Conservation (phyloP, 2,113 vertebrate genomes). For the Cynopterus brachyotis region DNA sequence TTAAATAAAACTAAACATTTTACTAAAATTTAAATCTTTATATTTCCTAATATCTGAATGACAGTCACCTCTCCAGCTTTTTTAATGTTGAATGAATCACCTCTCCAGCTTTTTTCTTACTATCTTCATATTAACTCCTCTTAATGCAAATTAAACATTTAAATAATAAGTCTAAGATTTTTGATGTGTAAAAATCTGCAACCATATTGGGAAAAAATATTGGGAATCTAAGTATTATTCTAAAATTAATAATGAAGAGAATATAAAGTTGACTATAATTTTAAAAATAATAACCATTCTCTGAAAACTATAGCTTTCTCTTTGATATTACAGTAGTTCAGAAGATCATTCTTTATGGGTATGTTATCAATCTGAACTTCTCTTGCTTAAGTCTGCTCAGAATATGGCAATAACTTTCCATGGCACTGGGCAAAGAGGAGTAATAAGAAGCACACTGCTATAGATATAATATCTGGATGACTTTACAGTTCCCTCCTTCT, state of each 20-base stretch:
- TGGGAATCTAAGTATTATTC: background rate
- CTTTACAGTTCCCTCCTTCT: background rate
- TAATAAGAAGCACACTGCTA: background rate
- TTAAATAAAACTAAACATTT: background rate
- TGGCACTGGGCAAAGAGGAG: background rate
- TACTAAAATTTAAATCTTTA: constrained; percentile 17
- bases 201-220: background rate
- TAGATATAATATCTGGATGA: background rate
- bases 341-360: background rate
- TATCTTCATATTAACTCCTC: background rate
- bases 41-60: constrained; percentile 28
- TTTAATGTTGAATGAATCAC: no score
- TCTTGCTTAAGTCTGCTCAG: background rate
- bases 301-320: background rate
- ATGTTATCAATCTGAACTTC: background rate
- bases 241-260: constrained; percentile 39
- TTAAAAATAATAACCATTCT: constrained; percentile 12
- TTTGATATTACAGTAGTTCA: background rate
- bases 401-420: background rate
- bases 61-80: background rate
- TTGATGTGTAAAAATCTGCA: background rate
- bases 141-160: constrained; percentile 15
- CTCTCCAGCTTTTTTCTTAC: background rate
- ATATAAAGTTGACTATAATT: background rate
- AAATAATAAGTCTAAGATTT: background rate